Conservation (phyloP, 2,888 invertebrate species). For the Eueremaeus valkanovi region DNA sequence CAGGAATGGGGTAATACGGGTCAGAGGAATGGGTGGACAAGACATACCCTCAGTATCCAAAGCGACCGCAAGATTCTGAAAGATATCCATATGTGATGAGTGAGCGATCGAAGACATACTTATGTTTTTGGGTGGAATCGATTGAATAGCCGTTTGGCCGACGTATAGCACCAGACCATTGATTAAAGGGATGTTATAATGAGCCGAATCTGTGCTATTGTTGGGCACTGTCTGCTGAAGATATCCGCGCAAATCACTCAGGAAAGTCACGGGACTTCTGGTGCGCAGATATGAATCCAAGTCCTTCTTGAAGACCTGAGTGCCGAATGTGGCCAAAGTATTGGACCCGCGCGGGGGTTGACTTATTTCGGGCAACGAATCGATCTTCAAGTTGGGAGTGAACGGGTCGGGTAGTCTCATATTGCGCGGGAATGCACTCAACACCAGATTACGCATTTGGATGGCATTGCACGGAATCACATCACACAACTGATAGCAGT, state of each 20-base stretch:
- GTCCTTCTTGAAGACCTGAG: slow-evolving; percentile 87
- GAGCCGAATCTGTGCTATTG: slow-evolving; percentile 22
- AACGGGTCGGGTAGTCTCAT: slow-evolving; percentile 98
- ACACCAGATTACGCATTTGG: slow-evolving; percentile 92
- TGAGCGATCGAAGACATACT: slow-evolving; percentile 98
- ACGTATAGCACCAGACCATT: slow-evolving; percentile 97
- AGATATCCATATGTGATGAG: slow-evolving; percentile 99
- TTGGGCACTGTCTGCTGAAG: slow-evolving; percentile 9
- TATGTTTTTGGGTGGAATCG: slow-evolving; percentile 85
- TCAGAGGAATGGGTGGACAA: not conserved
- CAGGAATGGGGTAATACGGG: not conserved
- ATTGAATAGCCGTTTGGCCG: slow-evolving; percentile 89
- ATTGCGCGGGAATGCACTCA: slow-evolving; percentile 95
- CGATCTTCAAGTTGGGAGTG: slow-evolving; percentile 92
- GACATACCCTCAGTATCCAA: slow-evolving; percentile 87
- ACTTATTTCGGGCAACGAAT: slow-evolving; percentile 80
- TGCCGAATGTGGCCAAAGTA: slow-evolving; percentile 79
- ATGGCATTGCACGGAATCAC: slow-evolving; percentile 99
- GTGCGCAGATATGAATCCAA: slow-evolving; percentile 93
- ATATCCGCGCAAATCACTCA: slow-evolving; percentile 77
- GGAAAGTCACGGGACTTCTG: slow-evolving; percentile 87
- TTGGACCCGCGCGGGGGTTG: slow-evolving; percentile 83
- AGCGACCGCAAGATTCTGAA: slow-evolving; percentile 97
- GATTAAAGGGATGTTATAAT: slow-evolving; percentile 92
- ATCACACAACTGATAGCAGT: slow-evolving; percentile 98